Evolutionary conservation across 1,140 invertebrate species (phyloP), one percentile per base, ranked within the genome.

Genomic region (Anagrus nilaparvatae): DNA sequence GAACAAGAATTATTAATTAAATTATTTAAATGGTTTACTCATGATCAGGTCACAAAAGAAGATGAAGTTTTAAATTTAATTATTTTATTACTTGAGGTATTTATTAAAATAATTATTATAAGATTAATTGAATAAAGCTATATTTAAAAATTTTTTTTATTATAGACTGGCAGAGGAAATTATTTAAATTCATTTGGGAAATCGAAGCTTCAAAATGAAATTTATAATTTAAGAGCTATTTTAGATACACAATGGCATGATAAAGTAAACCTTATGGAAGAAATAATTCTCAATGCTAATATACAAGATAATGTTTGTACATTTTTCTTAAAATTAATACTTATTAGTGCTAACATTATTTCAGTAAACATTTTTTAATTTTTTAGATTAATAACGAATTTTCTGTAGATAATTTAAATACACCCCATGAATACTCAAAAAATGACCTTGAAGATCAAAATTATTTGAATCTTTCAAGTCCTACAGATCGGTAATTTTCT

Each of bases 11-110:
- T 71, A 27, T 49, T 71, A 17, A 29, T 51, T 1, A 60, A 64
- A 40, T 43, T 72, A n/a, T 56, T 70, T 18, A 58, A 61, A 21
- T 71, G 67, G 68, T 70, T 72, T 48, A 46, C 57, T 2, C 63
- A 58, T 43, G 53, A 62, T 2, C 50, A 40, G n/a, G 24, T 46
- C 12, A 49, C 55, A 0, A 48, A 57, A 17, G 54, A 60, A 32
- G 58, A 60, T 33, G 59, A 63, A 48, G 65, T 62, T 41, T 46
- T 71, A 19, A 49, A 69, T 41, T 56, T 69, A 35, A 50, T 70
- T 12, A 40, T 56, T 9, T 43, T 34, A 25, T 32, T 71, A 21
- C 41, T 61, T 17, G 60, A 68, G 58, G 68, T 70, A 58, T 47
- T 34, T 43, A 29, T 51, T 13, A 41, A 28, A 34, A 28, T 12